Base-by-base conservation (phyloP, 2,888 invertebrate genomes). In the Cantharis nigra region DNA sequence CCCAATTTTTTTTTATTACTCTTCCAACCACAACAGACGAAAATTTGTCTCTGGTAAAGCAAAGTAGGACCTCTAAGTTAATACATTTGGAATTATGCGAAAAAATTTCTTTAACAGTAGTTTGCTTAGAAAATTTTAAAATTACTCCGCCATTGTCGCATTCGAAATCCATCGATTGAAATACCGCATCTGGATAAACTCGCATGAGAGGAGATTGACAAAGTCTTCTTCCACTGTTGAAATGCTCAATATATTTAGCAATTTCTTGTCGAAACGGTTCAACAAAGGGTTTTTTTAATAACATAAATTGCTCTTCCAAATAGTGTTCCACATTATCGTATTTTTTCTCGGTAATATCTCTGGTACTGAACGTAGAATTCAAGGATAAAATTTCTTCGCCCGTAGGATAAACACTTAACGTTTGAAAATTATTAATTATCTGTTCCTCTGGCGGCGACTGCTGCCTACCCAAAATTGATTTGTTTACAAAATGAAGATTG, bases 271-370 rank as follows among this genome's bases (percentile, higher is more conserved):
- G 88, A 20, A 97, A 85, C 0, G 96, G 95, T 18, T 90, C 90
- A 30, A 95, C 90, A 84, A 94, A 96, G 87, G 97, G 96, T 89
- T 96, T 96, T 33, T 95, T 88, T 70, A 96, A 85, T 62, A 96
- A 89, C 49, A 94, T 91, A 84, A 95, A 95, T 82, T 96, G 96
- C n/a, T 93, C 89, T 82, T 95, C 94, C 18, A 97, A 88, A 85
- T 97, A 97, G 83, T 95, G 92, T 63, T 93, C 90, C 1, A 93
- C 89, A 83, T 90, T 90, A 0, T 89, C 84, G 85, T 94, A 96
- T 0, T 90, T 89, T 18, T 94, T 94, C 67, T 91, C 86, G 0
- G 91, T 86, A 72, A 92, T 91, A 84, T 93, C 93, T 16, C 16
- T 1, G 16, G 16, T 16, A 1, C 16, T 0, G 91, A 90, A 13